Evolutionary conservation across 2,797 vertebrate species (phyloP).

Genomic region (Galago senegalensis): DNA sequence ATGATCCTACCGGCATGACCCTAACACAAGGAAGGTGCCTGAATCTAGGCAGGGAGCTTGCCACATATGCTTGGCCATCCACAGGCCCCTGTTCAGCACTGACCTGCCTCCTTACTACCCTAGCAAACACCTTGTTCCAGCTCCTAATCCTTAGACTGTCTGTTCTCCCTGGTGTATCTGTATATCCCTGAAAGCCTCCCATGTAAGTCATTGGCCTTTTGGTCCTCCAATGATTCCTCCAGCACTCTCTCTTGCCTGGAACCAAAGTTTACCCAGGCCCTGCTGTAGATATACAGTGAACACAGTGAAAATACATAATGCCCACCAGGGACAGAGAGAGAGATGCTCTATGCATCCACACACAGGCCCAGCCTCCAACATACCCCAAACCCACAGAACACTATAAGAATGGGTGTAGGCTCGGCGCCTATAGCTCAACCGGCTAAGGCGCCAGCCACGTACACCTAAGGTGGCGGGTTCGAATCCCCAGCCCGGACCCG

Average conservation of each 20-base stretch:
- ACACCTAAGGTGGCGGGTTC: no score
- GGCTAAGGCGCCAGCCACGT: no score
- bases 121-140: background rate
- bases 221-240: background rate
- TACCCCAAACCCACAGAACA: background rate
- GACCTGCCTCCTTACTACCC: background rate
- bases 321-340: background rate
- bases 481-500: no score
- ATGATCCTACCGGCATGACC: background rate
- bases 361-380: background rate
- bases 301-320: background rate
- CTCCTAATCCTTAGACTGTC: background rate
- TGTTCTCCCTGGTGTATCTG: background rate
- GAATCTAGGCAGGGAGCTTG: background rate
- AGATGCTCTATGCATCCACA: background rate
- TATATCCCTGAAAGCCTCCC: constrained; percentile 25
- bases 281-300: background rate
- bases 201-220: constrained; percentile 10
- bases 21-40: background rate
- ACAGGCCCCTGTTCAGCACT: background rate
- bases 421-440: no score
- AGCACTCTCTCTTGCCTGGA: constrained; percentile 14
- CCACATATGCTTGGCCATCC: background rate
- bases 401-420: background rate
- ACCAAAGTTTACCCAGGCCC: constrained; percentile 37